Evolutionary conservation across 1,140 invertebrate species (phyloP).

Genomic region (Elysia chlorotica): DNA sequence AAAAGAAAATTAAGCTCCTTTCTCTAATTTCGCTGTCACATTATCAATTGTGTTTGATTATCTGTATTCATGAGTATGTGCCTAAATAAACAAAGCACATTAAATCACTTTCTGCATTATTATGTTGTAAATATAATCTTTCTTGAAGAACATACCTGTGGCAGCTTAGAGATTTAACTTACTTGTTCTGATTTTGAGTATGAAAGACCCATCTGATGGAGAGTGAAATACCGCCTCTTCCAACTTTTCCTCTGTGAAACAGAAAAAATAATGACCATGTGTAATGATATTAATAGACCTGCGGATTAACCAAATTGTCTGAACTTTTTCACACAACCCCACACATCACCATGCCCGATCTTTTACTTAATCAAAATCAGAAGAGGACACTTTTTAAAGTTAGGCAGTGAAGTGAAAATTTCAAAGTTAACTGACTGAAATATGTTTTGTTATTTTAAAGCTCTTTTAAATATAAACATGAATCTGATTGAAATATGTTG

Average conservation of each 20-base stretch:
- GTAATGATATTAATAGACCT: background rate
- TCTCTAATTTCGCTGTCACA: too few relatives aligned
- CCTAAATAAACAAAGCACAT: too few relatives aligned
- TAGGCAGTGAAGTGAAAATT: background rate
- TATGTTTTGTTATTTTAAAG: too few relatives aligned
- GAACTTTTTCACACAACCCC: background rate
- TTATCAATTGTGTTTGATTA: too few relatives aligned
- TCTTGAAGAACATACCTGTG: too few relatives aligned
- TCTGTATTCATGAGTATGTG: too few relatives aligned
- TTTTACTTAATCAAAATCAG: too few relatives aligned
- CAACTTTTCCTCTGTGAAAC: slow-evolving; percentile 28
- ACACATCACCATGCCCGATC: background rate
- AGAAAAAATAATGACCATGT: background rate
- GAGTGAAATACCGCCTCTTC: slow-evolving; percentile 27
- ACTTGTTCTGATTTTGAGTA: slow-evolving; percentile 27
- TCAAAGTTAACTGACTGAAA: background rate
- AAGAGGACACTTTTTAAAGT: background rate
- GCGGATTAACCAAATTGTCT: background rate
- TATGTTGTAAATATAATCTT: too few relatives aligned
- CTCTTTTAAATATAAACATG: too few relatives aligned
- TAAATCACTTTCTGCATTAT: too few relatives aligned
- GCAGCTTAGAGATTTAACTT: background rate
- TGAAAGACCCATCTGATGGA: slow-evolving; percentile 20
- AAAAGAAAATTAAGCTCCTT: too few relatives aligned
- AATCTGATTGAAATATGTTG: too few relatives aligned